Evolutionary conservation across 2,113 vertebrate species (phyloP).

Genomic region (Prochilodus magdalenae): DNA sequence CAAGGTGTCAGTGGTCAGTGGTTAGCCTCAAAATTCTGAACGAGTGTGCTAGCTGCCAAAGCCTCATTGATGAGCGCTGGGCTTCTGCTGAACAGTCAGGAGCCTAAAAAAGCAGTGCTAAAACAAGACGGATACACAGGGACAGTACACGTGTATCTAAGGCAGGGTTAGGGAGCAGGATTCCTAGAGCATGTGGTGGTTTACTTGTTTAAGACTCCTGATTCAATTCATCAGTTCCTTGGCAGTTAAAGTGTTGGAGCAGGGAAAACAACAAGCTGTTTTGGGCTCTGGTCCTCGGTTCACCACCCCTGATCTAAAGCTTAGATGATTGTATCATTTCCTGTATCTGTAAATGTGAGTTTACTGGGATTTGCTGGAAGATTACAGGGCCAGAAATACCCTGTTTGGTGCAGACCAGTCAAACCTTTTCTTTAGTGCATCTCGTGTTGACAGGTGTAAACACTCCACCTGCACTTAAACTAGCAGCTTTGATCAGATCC

Average conservation of each 20-base stretch:
- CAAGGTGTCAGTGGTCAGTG: constrained; percentile 20
- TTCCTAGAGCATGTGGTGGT: too few relatives aligned
- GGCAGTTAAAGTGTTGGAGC: too few relatives aligned
- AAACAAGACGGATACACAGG: background rate
- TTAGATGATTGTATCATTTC: background rate
- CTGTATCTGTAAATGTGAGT: constrained; percentile 6
- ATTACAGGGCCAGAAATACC: background rate
- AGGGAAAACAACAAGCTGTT: too few relatives aligned
- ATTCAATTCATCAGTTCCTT: too few relatives aligned
- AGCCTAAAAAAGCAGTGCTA: background rate
- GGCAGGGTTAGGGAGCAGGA: background rate
- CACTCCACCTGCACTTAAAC: too few relatives aligned
- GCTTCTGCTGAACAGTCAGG: background rate
- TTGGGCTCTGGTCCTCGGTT: too few relatives aligned
- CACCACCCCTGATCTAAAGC: background rate
- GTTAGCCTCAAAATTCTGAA: constrained; percentile 22
- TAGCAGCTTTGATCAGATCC: too few relatives aligned
- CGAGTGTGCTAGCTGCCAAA: background rate
- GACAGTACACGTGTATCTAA: background rate
- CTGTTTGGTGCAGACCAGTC: too few relatives aligned
- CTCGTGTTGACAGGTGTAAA: too few relatives aligned
- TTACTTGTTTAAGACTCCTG: too few relatives aligned
- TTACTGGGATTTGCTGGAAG: constrained; percentile 1
- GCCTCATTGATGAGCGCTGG: background rate
- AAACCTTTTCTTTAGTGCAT: too few relatives aligned